Conservation (phyloP, 1,140 invertebrate species). For the Myzus persicae region DNA sequence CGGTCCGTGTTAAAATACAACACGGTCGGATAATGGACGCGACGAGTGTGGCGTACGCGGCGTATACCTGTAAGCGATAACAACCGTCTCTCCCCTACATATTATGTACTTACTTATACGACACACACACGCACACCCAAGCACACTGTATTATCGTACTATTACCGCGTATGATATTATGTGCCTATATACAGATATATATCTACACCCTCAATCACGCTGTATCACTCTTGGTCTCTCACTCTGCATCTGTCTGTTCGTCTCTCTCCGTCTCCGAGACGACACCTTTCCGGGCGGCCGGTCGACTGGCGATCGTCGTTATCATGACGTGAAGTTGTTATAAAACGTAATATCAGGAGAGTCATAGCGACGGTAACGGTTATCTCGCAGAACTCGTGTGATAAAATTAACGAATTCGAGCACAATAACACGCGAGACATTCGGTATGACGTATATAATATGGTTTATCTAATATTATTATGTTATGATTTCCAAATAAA, state of each 20-base stretch:
- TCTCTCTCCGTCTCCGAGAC: not conserved
- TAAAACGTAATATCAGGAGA: too few relatives aligned
- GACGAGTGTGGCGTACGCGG: not conserved
- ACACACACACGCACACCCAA: not conserved
- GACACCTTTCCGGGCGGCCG: not conserved
- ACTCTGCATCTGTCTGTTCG: too few relatives aligned
- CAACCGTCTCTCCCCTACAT: slow-evolving; percentile 20
- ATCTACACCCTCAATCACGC: not conserved
- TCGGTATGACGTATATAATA: too few relatives aligned
- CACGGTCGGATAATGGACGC: slow-evolving; percentile 49
- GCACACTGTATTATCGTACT: not conserved
- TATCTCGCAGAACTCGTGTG: not conserved
- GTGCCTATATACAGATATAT: not conserved
- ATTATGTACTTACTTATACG: not conserved
- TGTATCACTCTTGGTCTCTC: not conserved
- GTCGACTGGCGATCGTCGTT: too few relatives aligned
- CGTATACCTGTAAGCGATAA: not conserved
- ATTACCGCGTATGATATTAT: not conserved
- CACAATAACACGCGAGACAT: not conserved
- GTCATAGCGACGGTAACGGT: too few relatives aligned
- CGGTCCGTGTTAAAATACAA: slow-evolving; percentile 26
- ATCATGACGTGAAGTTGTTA: too few relatives aligned
- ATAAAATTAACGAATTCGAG: too few relatives aligned
- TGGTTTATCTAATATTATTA: not conserved
- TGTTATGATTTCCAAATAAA: not conserved